These are phyloP conservation scores for Craseonycteris thonglongyai DNA, from an alignment of 2,113 vertebrate species.

Conservation along the genomic window DNA sequence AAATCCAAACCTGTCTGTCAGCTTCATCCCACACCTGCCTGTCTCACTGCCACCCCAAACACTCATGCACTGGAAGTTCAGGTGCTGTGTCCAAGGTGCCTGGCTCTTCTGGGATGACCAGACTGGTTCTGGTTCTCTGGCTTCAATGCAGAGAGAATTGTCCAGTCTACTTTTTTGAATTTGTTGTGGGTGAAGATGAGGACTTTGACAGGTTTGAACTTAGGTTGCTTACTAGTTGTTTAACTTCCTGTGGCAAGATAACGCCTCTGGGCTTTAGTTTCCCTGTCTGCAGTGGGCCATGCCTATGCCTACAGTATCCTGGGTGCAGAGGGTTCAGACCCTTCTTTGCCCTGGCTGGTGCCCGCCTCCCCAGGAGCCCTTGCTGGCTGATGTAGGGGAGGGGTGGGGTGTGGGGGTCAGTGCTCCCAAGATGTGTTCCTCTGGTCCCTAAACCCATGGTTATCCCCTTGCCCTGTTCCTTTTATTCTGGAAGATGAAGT, in stretches of 20 bases:
- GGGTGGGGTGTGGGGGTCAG: background rate
- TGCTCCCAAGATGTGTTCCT: background rate
- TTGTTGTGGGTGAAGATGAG: background rate
- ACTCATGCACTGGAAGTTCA: constrained; percentile 9
- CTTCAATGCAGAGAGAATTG: background rate
- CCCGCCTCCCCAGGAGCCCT: background rate
- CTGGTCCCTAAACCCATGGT: background rate
- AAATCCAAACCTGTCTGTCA: constrained; percentile 39
- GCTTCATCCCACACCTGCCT: constrained; percentile 32
- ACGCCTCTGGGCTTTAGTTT: background rate
- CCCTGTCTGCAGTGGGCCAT: background rate
- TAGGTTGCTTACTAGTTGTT: background rate
- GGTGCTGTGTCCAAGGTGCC: background rate
- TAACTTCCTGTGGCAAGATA: background rate
- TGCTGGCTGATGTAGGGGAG: background rate
- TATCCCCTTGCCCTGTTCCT: background rate
- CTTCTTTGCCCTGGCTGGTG: background rate
- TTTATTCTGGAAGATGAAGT: background rate
- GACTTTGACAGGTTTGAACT: background rate
- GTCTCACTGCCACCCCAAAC: constrained; percentile 1
- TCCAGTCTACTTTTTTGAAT: background rate
- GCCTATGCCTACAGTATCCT: background rate
- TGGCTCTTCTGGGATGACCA: background rate
- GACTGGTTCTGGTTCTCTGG: background rate
- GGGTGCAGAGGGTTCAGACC: background rate